Evolutionary conservation across 2,888 invertebrate genomes (phyloP).

Genomic region (Mythimna vitellina): DNA sequence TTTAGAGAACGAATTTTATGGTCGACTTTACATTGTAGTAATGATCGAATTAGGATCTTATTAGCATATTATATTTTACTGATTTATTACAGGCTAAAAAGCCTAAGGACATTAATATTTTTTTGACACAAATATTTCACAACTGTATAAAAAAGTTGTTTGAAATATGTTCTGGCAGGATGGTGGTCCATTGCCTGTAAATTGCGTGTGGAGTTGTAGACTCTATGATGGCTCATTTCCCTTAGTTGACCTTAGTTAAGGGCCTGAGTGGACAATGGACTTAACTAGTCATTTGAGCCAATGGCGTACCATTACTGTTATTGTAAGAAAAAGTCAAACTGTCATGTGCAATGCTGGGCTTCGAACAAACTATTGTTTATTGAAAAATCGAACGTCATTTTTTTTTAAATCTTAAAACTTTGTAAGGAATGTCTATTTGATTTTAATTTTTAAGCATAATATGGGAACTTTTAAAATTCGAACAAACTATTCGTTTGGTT

Average conservation of each 20-base stretch:
- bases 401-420: not conserved
- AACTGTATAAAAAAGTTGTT: not conserved
- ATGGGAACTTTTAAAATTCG: not conserved
- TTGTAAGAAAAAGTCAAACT: conserved; percentile 10
- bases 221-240: conserved; percentile 54
- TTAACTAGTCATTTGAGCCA: conserved; percentile 32
- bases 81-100: conserved; percentile 17
- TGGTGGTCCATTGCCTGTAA: conserved; percentile 29
- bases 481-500: not conserved
- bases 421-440: not conserved
- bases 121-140: not conserved
- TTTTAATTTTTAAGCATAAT: not conserved
- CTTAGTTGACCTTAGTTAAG: conserved; percentile 59
- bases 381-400: not conserved
- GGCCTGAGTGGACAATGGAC: conserved; percentile 39
- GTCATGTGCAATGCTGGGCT: not conserved
- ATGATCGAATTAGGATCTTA: conserved; percentile 42
- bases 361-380: not conserved
- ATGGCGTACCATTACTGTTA: conserved; percentile 36
- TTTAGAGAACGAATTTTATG: conserved; percentile 50
- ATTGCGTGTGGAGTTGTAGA: conserved; percentile 28
- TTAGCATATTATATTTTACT: conserved; percentile 17
- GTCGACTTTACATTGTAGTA: conserved; percentile 47
- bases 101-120: not conserved
- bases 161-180: conserved; percentile 25